These are phyloP conservation scores for Drosophila niveifrons DNA, from an alignment of 2,888 invertebrate genomes.

Conservation along the genomic window DNA sequence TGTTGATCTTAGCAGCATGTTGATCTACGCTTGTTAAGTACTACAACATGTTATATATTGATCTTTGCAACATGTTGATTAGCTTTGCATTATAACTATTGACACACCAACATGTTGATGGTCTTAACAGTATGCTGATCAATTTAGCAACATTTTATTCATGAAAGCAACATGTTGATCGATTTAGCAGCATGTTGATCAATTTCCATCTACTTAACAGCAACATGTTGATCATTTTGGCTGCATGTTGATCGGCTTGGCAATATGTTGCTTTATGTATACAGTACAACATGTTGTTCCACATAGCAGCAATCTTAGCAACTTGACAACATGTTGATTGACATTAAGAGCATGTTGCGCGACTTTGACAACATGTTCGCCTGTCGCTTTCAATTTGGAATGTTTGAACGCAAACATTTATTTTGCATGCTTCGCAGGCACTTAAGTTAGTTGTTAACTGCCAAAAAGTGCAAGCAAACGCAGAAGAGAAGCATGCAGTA, in stretches of 20 bases:
- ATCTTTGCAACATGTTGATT: too few relatives aligned
- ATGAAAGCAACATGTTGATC: too few relatives aligned
- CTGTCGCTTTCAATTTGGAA: slow-evolving; percentile 5
- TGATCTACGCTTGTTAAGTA: neutral
- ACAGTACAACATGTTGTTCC: neutral
- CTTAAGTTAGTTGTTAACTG: slow-evolving; percentile 51
- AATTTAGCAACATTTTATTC: too few relatives aligned
- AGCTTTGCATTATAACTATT: too few relatives aligned
- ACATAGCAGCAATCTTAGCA: slow-evolving; percentile 10
- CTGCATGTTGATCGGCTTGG: too few relatives aligned
- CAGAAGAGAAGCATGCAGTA: slow-evolving; percentile 20
- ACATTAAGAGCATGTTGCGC: slow-evolving; percentile 27
- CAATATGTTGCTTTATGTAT: neutral
- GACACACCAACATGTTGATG: too few relatives aligned
- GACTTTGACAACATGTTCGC: slow-evolving; percentile 21
- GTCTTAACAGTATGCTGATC: too few relatives aligned
- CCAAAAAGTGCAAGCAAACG: slow-evolving; percentile 23
- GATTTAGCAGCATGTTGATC: too few relatives aligned
- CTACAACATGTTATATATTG: too few relatives aligned
- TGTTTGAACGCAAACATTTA: neutral
- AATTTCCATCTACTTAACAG: too few relatives aligned
- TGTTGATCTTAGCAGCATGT: neutral
- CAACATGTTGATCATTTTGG: neutral
- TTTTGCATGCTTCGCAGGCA: slow-evolving; percentile 18
- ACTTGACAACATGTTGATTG: neutral